phyloP scores from a whole-genome alignment of 37 sponge, comb jelly and placozoan genomes.

The Beroe ovata region DNA sequence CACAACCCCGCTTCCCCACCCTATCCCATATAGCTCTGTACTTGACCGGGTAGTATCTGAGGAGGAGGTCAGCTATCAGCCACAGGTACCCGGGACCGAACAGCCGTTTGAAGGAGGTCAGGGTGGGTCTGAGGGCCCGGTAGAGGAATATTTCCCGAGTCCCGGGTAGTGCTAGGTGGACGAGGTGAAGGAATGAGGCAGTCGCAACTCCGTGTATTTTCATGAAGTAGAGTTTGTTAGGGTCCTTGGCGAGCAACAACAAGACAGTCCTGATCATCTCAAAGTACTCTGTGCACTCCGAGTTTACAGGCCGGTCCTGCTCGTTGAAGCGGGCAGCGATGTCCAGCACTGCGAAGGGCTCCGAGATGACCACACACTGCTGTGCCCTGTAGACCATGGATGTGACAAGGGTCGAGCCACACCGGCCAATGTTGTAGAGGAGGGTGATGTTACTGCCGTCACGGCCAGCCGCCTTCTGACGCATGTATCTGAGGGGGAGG shows the following conservation, averaged over 20 bases:
- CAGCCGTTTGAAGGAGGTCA: not conserved
- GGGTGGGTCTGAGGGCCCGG: not conserved
- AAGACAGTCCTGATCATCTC: not conserved
- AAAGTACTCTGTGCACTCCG: conserved; percentile 11
- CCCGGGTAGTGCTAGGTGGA: not conserved
- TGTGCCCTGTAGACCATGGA: not conserved
- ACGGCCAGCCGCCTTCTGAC: not conserved
- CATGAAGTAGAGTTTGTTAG: conserved; percentile 5
- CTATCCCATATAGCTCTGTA: not conserved
- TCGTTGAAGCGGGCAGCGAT: not conserved
- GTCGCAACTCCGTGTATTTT: not conserved
- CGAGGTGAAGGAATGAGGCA: not conserved
- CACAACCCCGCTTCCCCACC: not conserved
- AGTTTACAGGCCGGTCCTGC: not conserved
- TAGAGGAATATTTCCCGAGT: not conserved
- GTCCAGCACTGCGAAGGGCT: not conserved
- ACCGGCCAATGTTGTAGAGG: conserved; percentile 41
- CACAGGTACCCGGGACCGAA: not conserved
- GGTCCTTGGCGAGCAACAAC: not conserved
- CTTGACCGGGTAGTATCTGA: not conserved
- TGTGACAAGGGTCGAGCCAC: conserved; percentile 25
- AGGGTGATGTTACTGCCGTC: conserved; percentile 24
- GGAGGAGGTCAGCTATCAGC: not conserved
- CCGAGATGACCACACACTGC: conserved; percentile 12
- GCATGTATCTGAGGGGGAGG: not conserved